A percentile compares a stretch with the other conserved stretches of the same genome.
phyloP scores from a whole-genome alignment of 2,797 vertebrate genomes.

The Pelobates cultripes region DNA sequence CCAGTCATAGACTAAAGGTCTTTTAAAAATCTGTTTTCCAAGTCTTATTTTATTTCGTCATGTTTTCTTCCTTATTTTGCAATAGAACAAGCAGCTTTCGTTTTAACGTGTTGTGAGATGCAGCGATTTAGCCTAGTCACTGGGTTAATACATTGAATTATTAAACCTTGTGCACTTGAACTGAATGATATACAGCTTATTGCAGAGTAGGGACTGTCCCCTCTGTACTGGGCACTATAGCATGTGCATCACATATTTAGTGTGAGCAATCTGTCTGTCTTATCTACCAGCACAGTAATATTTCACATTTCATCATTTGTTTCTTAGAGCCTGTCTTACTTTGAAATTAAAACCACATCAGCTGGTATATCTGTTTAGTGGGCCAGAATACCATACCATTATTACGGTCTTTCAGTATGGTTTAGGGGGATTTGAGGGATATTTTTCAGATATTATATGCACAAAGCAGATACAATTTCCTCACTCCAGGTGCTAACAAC shows the following conservation, averaged over 20 bases:
- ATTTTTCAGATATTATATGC: slow-evolving; percentile 54
- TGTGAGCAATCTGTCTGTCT: not conserved
- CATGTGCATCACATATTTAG: not conserved
- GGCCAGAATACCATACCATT: not conserved
- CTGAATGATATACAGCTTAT: not conserved
- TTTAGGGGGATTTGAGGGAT: slow-evolving; percentile 51
- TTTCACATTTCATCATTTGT: not conserved
- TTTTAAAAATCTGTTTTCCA: slow-evolving; percentile 58
- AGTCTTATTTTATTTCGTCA: slow-evolving; percentile 53
- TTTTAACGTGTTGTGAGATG: not conserved
- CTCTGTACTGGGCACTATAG: not conserved
- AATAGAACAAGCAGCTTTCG: not conserved
- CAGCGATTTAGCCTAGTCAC: not conserved
- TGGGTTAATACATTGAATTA: slow-evolving; percentile 12
- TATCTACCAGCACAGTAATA: not conserved
- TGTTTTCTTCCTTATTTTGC: not conserved
- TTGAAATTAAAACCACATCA: not conserved
- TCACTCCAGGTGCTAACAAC: slow-evolving; percentile 74
- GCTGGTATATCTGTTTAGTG: not conserved
- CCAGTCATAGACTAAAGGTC: slow-evolving; percentile 76
- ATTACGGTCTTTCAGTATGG: slow-evolving; percentile 15
- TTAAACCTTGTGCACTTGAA: slow-evolving; percentile 1
- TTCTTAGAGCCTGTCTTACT: no score
- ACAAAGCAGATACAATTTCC: slow-evolving; percentile 63
- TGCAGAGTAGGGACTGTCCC: not conserved